phyloP scores from a whole-genome alignment of 1,140 invertebrate genomes.

The Megathymus violae region DNA sequence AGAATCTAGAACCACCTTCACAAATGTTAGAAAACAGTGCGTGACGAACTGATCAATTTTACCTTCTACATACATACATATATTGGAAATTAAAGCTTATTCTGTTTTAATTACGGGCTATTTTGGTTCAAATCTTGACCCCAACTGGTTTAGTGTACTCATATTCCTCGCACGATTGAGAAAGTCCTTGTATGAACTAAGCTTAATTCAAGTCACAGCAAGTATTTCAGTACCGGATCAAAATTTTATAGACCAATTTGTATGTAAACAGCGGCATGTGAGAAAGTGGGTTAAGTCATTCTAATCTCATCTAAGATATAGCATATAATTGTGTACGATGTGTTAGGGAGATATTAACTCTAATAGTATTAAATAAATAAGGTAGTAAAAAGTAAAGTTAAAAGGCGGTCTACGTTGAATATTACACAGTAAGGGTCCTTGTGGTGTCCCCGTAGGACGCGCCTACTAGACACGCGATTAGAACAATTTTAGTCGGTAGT shows the following conservation, averaged over 20 bases:
- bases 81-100: background rate
- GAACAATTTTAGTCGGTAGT: too few relatives aligned
- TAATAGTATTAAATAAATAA: too few relatives aligned
- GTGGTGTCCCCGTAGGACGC: too few relatives aligned
- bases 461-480: too few relatives aligned
- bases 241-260: too few relatives aligned
- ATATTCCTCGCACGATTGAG: conserved; percentile 52
- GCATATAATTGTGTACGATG: too few relatives aligned
- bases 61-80: background rate
- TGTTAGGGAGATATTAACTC: too few relatives aligned
- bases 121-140: background rate
- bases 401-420: too few relatives aligned
- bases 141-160: conserved; percentile 17
- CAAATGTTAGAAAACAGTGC: background rate
- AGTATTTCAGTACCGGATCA: background rate
- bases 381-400: too few relatives aligned
- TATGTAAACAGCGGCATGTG: background rate
- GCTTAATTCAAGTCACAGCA: conserved; percentile 29
- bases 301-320: too few relatives aligned
- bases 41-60: background rate
- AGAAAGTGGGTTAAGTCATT: background rate
- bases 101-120: background rate
- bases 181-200: conserved; percentile 39
- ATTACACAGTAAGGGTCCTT: too few relatives aligned
- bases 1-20: background rate